These are phyloP conservation scores for Eupithecia tripunctaria DNA, from an alignment of 2,888 invertebrate genomes.

Conservation along the genomic window DNA sequence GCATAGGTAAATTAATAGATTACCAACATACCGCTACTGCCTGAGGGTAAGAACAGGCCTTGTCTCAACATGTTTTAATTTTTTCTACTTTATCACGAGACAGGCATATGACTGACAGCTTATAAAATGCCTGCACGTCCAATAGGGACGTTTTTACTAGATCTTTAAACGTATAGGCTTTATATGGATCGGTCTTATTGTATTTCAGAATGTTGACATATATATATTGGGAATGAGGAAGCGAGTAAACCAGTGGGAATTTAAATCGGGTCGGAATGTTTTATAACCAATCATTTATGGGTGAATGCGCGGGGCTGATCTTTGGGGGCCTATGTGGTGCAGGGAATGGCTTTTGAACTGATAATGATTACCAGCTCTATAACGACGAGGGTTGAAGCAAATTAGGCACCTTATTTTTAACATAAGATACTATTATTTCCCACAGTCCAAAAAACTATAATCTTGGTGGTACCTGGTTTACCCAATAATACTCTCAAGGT, in stretches of 20 bases:
- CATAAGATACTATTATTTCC: not conserved
- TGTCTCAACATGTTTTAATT: constrained; percentile 41
- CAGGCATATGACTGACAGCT: constrained; percentile 36
- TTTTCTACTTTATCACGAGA: constrained; percentile 43
- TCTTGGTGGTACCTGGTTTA: not conserved
- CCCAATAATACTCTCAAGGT: not conserved
- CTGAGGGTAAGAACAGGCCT: constrained; percentile 55
- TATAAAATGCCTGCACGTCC: constrained; percentile 31
- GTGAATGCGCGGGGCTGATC: not conserved
- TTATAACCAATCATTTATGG: no score
- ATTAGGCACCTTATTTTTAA: not conserved
- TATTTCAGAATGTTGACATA: constrained; percentile 17
- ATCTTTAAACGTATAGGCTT: constrained; percentile 8
- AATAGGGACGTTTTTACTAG: constrained; percentile 16
- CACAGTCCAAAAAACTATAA: not conserved
- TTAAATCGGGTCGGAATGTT: no score
- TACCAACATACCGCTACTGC: not conserved
- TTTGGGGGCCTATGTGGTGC: not conserved
- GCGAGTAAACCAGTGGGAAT: not conserved
- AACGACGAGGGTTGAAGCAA: not conserved
- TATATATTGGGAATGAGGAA: constrained; percentile 24
- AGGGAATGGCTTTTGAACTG: not conserved
- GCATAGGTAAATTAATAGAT: not conserved
- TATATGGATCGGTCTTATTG: constrained; percentile 2
- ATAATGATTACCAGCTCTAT: not conserved